phyloP scores from a whole-genome alignment of 2,888 invertebrate species.

The Mechanitis mazaeus region DNA sequence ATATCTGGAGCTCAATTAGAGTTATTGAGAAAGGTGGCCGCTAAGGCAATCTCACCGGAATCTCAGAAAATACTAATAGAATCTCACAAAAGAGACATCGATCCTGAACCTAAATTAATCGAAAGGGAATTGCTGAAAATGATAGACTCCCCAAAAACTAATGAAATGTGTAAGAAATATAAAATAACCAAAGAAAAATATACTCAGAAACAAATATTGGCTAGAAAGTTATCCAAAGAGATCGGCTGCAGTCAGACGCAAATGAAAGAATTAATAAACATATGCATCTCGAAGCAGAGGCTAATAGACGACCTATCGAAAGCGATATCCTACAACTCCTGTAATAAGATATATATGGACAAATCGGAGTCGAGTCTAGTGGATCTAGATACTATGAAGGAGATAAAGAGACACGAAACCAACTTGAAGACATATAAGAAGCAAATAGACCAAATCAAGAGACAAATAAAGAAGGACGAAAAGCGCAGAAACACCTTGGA shows the following conservation, averaged over 20 bases:
- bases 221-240: slow-evolving; percentile 73
- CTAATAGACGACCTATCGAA: slow-evolving; percentile 81
- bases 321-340: slow-evolving; percentile 51
- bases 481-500: slow-evolving; percentile 83
- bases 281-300: slow-evolving; percentile 81
- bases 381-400: slow-evolving; percentile 77
- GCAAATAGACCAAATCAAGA: slow-evolving; percentile 84
- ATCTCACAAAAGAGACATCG: slow-evolving; percentile 73
- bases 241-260: slow-evolving; percentile 81
- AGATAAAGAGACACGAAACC: slow-evolving; percentile 83
- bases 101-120: slow-evolving; percentile 74
- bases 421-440: slow-evolving; percentile 85
- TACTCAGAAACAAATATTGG: slow-evolving; percentile 67
- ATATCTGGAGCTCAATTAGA: slow-evolving; percentile 78
- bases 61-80: slow-evolving; percentile 74
- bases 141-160: slow-evolving; percentile 70
- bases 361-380: slow-evolving; percentile 76
- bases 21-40: slow-evolving; percentile 77
- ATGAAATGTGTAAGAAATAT: slow-evolving; percentile 70
- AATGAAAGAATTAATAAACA: slow-evolving; percentile 83
- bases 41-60: slow-evolving; percentile 72
- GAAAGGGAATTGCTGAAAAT: slow-evolving; percentile 72
- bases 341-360: slow-evolving; percentile 69
- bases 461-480: slow-evolving; percentile 84
- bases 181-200: slow-evolving; percentile 74